Evolutionary conservation across 2,888 invertebrate species (phyloP), one percentile per base, ranked within the genome.

Genomic region (Piscicola geometra): DNA sequence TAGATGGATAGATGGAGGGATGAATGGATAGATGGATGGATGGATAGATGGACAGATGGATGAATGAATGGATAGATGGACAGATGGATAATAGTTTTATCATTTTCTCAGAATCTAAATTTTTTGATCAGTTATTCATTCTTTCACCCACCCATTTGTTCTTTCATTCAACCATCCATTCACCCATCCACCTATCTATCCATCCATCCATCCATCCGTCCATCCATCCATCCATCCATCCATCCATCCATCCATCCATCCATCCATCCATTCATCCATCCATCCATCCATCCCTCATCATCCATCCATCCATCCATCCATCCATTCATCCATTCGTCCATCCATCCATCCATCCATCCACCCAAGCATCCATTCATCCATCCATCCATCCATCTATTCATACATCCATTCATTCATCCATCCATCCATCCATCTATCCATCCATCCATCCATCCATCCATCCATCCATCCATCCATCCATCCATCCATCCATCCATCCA

Each of bases 361-460:
- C 30, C 30, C 68, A 9, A 28, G 9, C 68, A 68, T 68, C 30
- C 68, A 9, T 68, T 68, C 68, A 68, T 68, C 30, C 68, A 68
- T 68, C 30, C 68, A 68, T 68, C 30, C 68, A 68, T 68, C 30
- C 68, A 68, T 68, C 30, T 32, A 68, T 68, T 68, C 68, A 68
- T 68, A 28, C 68, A 68, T 68, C 30, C 68, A 9, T 68, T 68
- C 68, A 68, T 68, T 68, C 68, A 9, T 68, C 30, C 68, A 68
- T 68, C 30, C 68, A 9, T 68, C 30, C 68, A 68, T 68, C 30
- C 68, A 9, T 68, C 30, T 32, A 68, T 68, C 30, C 68, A 68
- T 68, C 30, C 68, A 68, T 68, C 30, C 68, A 68, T 68, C 30
- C 68, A 68, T 68, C 30, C 68, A 68, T 68, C 30, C 68, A 68